A percentile compares a stretch with the other conserved stretches of the same genome.
These are phyloP conservation scores for Platorchestia sp. DNA, from an alignment of 1,140 invertebrate genomes.

Conservation along the genomic window DNA sequence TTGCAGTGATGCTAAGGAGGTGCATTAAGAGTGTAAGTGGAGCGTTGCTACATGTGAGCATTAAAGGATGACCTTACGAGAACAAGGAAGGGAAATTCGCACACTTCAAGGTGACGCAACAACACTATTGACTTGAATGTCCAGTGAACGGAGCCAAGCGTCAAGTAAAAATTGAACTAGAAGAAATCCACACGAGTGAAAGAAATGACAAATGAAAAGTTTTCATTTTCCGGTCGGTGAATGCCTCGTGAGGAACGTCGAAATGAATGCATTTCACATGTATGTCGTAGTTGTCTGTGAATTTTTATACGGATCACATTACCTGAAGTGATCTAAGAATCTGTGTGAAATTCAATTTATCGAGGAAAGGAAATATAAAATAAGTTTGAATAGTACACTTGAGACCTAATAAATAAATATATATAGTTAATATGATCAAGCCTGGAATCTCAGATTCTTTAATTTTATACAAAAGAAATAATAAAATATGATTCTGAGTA, in stretches of 20 bases:
- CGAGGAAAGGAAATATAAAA: background rate
- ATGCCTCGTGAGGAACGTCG: background rate
- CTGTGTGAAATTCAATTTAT: background rate
- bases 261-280: too few species aligned
- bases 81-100: background rate
- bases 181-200: background rate
- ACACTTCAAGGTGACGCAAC: background rate
- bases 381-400: background rate
- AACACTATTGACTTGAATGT: background rate
- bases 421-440: background rate
- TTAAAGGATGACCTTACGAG: background rate
- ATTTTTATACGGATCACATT: too few species aligned
- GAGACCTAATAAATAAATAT: background rate
- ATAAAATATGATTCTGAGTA: too few species aligned
- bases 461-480: too few species aligned
- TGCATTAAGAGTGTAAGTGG: background rate
- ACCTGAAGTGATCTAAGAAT: too few species aligned
- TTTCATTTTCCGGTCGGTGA: background rate
- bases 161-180: background rate
- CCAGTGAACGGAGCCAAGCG: background rate
- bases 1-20: background rate
- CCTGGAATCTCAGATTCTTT: background rate
- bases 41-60: background rate
- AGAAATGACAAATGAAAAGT: background rate
- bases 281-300: too few species aligned